Evolutionary conservation across 2,888 invertebrate species (phyloP), one percentile per base, ranked within the genome.

Genomic region (Andrena flavipes): DNA sequence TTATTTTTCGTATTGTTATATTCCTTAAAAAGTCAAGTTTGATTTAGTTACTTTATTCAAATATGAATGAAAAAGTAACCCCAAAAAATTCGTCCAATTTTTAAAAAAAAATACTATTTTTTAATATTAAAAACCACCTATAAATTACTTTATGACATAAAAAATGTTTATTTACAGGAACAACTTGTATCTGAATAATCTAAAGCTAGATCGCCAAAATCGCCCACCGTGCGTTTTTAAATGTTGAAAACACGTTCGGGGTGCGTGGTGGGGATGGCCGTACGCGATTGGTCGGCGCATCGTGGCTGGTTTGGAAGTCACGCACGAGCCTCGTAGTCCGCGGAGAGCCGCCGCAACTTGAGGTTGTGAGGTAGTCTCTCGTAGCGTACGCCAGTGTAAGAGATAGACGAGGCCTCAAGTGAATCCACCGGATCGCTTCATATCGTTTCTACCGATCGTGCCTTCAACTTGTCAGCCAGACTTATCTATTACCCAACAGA

Each of bases 261-360:
- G 26, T 42, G 7, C 48, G 54, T 49, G 51, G 33, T 49, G 20
- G 7, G n/a, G 64, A 51, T 42, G 42, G 30, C 30, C 30, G 69
- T 35, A 77, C 77, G 82, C 71, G 68, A 74, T 54, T 83, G 82
- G 56, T 29, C 42, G 42, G 42, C 68, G 56, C 29, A 26, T 10
- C 33, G 26, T 29, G 54, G 70, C 51, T 65, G 42, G 42, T 16
- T 42, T 42, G 42, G 13, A 16, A 42, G 42, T 42, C 42, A 42
- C 42, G 42, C 42, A 42, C 42, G 42, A 42, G 42, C 16, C 42
- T 42, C 42, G 42, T 42, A 90, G 90, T 90, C 85, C 78, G 88
- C 90, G 89, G 84, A 88, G 83, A 76, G 82, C 82, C 85, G 86
- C 81, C 84, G 80, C 69, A 68, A 73, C 76, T 70, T n/a, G 51